Base-by-base conservation (phyloP, 2,888 invertebrate genomes). In the Busseola fusca region DNA sequence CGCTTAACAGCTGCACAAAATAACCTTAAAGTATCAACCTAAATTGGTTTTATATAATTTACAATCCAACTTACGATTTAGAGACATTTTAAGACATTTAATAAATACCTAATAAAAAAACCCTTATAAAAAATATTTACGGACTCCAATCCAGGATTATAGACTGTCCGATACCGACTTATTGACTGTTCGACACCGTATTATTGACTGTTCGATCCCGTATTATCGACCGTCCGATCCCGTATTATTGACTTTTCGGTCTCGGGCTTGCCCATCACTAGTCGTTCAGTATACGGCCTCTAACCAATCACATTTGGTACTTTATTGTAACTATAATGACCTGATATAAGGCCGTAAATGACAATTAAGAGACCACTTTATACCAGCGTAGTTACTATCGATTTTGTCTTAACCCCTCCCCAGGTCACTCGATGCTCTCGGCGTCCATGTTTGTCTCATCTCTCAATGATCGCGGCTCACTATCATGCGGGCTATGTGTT, bases 251-350 rank as follows among this genome's bases (percentile, higher is more conserved):
- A 62, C 34, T n/a, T 16, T 34, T 58, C 27, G n/a, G 48, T 73
- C 82, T 74, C 80, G 65, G 70, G 48, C 25, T 52, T 18, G 16
- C 10, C 60, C 84, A 77, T 72, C 85, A 80, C 85, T 85, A 81
- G 74, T 72, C 78, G 79, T 73, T 74, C 69, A 59, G 60, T 62
- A 74, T 64, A 78, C 58, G 40, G 73, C 59, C 66, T 69, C 64
- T 75, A 73, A 85, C 84, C 84, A 85, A 85, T 83, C 80, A 85
- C 84, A 83, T 84, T 83, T 78, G 58, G 62, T 70, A 75, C 78
- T 83, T 83, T 85, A 84, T 84, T 84, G 76, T 84, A 67, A 80
- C 75, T 75, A 78, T 84, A 84, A 84, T 77, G 60, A 66, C 34
- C 66, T 65, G 62, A 78, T 74, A 72, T 80, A 85, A 83, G 74